Conservation (phyloP, 35 echinoderm and acorn worm genomes). For the Acanthaster planci region DNA sequence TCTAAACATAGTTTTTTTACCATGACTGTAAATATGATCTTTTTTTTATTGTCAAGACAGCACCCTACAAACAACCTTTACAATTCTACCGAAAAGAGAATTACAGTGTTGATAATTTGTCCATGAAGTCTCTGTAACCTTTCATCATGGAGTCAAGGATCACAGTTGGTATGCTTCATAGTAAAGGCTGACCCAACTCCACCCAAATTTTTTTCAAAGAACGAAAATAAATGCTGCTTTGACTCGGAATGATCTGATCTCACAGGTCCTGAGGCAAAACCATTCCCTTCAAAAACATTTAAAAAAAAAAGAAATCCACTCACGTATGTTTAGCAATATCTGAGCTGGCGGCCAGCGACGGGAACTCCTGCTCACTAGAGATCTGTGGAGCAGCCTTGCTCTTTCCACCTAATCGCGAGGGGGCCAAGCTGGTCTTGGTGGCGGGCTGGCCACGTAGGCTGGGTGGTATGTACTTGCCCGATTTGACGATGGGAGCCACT, state of each 20-base stretch:
- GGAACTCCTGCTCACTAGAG: conserved; percentile 78
- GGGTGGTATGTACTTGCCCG: conserved; percentile 71
- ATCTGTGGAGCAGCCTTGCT: conserved; percentile 71
- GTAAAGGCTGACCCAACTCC: background rate
- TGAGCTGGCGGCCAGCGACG: conserved; percentile 87
- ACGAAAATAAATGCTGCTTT: too few relatives aligned
- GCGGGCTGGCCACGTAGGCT: conserved; percentile 39
- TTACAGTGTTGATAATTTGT: background rate
- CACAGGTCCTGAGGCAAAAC: too few relatives aligned
- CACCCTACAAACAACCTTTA: background rate
- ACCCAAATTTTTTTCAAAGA: background rate
- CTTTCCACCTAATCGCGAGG: conserved; percentile 29
- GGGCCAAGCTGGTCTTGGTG: background rate
- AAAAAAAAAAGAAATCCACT: background rate
- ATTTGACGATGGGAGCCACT: background rate
- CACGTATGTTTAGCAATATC: conserved; percentile 81
- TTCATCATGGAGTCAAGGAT: too few relatives aligned
- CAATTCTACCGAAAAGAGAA: background rate
- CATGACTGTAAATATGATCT: background rate
- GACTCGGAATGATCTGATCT: too few relatives aligned
- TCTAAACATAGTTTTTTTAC: background rate
- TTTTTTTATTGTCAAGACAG: too few relatives aligned
- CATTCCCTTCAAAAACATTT: too few relatives aligned
- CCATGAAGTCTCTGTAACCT: too few relatives aligned
- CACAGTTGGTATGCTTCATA: too few relatives aligned